Conservation (phyloP, 2,113 vertebrate species). For the Rhagologus leucostigma region DNA sequence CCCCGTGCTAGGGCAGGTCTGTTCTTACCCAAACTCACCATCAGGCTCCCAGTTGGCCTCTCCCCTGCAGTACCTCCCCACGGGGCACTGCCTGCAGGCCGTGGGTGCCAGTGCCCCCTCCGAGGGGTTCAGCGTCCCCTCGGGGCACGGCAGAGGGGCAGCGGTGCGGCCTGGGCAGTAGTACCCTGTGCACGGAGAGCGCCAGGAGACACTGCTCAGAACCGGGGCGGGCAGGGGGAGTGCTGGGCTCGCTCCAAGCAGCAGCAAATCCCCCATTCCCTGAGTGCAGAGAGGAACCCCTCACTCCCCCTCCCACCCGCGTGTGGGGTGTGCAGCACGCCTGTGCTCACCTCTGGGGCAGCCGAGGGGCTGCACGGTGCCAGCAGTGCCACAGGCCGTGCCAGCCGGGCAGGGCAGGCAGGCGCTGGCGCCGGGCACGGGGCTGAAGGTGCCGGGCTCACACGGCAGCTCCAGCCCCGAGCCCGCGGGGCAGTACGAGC, state of each 20-base stretch:
- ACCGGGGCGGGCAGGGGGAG: neutral
- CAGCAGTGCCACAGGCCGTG: constrained; percentile 68
- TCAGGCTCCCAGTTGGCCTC: constrained; percentile 79
- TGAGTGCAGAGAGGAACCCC: neutral
- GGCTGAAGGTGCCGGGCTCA: constrained; percentile 83
- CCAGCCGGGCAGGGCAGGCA: constrained; percentile 83
- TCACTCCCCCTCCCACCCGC: fast-evolving
- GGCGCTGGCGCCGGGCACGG: constrained; percentile 67
- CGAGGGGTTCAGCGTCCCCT: constrained; percentile 76
- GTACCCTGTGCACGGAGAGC: constrained; percentile 67
- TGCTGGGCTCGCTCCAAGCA: fast-evolving
- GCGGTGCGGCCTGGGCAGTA: constrained; percentile 77
- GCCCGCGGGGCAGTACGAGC: constrained; percentile 83
- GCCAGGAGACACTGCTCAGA: neutral
- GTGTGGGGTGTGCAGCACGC: fast-evolving
- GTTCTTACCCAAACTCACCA: constrained; percentile 62
- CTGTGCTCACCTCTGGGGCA: constrained; percentile 80
- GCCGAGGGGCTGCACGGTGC: constrained; percentile 71
- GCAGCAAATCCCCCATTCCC: neutral
- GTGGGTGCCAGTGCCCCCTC: constrained; percentile 69
- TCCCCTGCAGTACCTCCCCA: constrained; percentile 79
- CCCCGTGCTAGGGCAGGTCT: no score
- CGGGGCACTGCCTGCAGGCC: constrained; percentile 81
- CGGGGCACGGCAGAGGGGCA: constrained; percentile 76
- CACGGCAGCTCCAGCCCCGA: constrained; percentile 78